These are phyloP conservation scores for Eulimnadia texana DNA, from an alignment of 1,140 invertebrate species.

Conservation along the genomic window DNA sequence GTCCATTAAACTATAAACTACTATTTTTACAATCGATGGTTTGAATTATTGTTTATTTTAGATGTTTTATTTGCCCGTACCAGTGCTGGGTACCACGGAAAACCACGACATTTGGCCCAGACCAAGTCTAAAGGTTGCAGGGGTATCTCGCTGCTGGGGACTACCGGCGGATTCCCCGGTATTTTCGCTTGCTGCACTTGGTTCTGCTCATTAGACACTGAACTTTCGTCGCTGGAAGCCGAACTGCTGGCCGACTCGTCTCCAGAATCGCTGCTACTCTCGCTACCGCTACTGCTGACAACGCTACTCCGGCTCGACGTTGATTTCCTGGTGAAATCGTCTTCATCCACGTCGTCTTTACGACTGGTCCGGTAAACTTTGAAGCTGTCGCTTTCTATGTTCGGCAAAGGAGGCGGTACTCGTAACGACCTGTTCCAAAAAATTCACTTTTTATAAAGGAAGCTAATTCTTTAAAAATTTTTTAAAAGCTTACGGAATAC, in stretches of 20 bases:
- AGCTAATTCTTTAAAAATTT: no score
- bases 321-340: constrained; percentile 12
- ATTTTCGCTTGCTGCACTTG: neutral
- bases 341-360: constrained; percentile 17
- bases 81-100: constrained; percentile 91
- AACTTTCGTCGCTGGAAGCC: constrained; percentile 11
- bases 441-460: no score
- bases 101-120: constrained; percentile 92
- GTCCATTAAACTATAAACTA: no score
- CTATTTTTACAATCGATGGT: no score
- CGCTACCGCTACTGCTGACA: constrained; percentile 23
- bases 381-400: constrained; percentile 36
- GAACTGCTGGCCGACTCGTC: constrained; percentile 8
- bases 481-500: no score
- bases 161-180: constrained; percentile 20
- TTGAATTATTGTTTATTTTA: no score
- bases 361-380: constrained; percentile 33
- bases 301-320: constrained; percentile 21
- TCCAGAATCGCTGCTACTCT: constrained; percentile 15
- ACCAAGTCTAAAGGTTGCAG: constrained; percentile 76
- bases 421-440: neutral
- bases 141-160: constrained; percentile 23
- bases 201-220: constrained; percentile 16
- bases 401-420: neutral
- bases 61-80: no score